Base-by-base conservation (phyloP, 2,888 invertebrate species). In the Synanthedon andrenaeformis region DNA sequence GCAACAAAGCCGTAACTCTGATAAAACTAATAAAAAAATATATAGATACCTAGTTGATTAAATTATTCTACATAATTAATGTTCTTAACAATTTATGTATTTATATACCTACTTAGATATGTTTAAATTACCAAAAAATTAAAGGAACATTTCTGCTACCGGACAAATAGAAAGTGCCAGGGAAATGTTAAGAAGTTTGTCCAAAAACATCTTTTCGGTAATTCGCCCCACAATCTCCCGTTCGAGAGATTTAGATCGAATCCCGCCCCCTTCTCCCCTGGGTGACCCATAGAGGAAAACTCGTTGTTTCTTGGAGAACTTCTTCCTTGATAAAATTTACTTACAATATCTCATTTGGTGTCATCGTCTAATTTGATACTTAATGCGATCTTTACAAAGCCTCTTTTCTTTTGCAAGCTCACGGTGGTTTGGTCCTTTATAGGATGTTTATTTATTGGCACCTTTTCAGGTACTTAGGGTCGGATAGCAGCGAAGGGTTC, bases 401-500 rank as follows among this genome's bases (percentile, higher is more conserved):
- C 10, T 45, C 45, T 45, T 45, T 45, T 45, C 45, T 13, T 45
- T 45, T 13, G 45, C 14, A 4, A n/a, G 2, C 6, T 11, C 23
- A n/a, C 51, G 66, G 58, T 52, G 50, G 45, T 62, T 77, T 65
- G 5, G 69, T 54, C 69, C 53, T 69, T 69, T 61, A 6, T 10
- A 56, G 58, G 50, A 49, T 59, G 61, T 58, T 66, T 74, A 65
- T 75, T 77, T 80, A 81, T 82, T 81, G 81, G 80, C 83, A 84
- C 83, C 82, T 83, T 82, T 80, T 81, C 82, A 79, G 79, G 80
- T 82, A 82, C 79, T 82, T 82, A 80, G 74, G 76, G 76, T 69
- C 63, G 78, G 74, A 81, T 77, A 72, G 72, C 69, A 67, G 73
- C 69, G 45, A 69, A 72, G 72, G 76, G 72, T 72, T 69, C 64